These are phyloP conservation scores for Lepus oiostolus DNA, from an alignment of 2,797 vertebrate species.

Conservation along the genomic window DNA sequence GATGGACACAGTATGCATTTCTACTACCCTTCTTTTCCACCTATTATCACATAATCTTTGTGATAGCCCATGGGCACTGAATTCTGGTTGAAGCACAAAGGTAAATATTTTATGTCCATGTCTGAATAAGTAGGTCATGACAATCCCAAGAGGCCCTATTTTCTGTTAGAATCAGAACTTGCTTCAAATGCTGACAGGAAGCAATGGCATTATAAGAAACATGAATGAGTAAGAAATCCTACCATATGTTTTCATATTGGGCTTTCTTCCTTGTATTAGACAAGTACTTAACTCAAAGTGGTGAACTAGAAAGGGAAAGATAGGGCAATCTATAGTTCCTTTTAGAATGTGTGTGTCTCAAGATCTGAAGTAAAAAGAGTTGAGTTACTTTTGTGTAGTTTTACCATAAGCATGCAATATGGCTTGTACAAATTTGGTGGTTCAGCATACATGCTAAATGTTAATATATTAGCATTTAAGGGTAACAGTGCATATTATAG, in stretches of 20 bases:
- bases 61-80: background rate
- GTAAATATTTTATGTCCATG: background rate
- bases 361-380: background rate
- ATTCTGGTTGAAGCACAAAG: background rate
- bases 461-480: background rate
- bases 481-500: background rate
- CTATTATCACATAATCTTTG: background rate
- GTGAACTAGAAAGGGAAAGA: background rate
- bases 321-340: background rate
- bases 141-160: background rate
- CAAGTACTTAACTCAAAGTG: background rate
- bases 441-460: background rate
- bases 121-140: background rate
- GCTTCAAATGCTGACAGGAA: background rate
- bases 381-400: background rate
- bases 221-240: background rate
- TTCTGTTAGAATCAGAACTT: background rate
- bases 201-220: background rate
- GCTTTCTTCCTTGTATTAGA: background rate
- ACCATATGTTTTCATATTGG: background rate
- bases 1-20: background rate
- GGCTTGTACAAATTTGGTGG: background rate
- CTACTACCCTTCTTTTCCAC: background rate
- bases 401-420: background rate
- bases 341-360: background rate